Conservation (phyloP, 2,888 invertebrate genomes). For the Phaonia tiefii region DNA sequence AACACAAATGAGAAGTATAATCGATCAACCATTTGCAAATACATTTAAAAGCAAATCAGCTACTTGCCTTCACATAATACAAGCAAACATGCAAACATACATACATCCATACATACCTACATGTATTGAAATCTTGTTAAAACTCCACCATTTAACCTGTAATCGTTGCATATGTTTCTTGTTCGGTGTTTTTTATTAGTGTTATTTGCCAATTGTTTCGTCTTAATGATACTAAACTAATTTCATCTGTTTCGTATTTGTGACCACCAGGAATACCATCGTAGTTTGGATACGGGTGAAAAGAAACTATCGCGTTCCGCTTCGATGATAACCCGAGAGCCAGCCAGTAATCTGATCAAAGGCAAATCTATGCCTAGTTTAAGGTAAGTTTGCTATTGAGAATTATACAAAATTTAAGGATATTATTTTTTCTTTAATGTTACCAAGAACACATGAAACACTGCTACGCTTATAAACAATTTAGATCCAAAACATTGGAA, state of each 20-base stretch:
- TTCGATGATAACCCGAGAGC: constrained; percentile 85
- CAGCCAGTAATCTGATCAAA: constrained; percentile 89
- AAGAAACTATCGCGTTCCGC: constrained; percentile 87
- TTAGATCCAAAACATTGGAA: no score
- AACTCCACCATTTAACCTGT: constrained; percentile 47
- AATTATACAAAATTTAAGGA: constrained; percentile 1
- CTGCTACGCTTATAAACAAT: constrained; percentile 11
- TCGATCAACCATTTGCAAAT: no score
- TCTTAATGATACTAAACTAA: no score
- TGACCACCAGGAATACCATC: constrained; percentile 86
- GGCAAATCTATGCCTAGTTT: constrained; percentile 98
- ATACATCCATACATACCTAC: no score
- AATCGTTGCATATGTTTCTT: constrained; percentile 65
- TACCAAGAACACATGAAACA: constrained; percentile 24
- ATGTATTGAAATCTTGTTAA: constrained; percentile 2
- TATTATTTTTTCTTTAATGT: no score
- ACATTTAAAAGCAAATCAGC: no score
- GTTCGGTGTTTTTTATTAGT: no score
- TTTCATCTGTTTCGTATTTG: constrained; percentile 5
- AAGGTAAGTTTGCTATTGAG: constrained; percentile 83
- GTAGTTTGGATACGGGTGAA: constrained; percentile 91
- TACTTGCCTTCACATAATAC: no score
- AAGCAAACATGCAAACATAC: no score
- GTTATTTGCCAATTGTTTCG: no score
- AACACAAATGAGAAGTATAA: no score